Evolutionary conservation across 2,888 invertebrate species (phyloP).

Genomic region (Eilema depressum): DNA sequence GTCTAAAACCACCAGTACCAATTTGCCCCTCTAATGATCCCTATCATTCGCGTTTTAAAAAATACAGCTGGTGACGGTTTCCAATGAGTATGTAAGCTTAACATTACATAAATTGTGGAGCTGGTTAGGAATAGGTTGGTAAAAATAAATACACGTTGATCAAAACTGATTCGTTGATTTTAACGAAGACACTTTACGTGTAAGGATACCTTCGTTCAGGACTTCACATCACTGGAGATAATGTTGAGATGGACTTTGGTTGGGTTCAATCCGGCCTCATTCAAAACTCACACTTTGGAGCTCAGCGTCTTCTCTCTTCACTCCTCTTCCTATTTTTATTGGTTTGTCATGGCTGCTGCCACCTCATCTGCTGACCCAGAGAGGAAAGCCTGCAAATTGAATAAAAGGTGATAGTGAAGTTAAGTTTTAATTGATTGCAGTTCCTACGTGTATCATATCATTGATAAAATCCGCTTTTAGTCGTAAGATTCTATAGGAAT

Average conservation of each 20-base stretch:
- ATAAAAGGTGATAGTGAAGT: not conserved
- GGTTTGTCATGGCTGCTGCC: not conserved
- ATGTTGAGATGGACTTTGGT: too few species aligned
- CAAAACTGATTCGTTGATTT: not conserved
- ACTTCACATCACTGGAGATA: not conserved
- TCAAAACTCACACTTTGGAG: not conserved
- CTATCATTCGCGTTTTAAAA: not conserved
- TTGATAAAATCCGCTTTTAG: not conserved
- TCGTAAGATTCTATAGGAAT: not conserved
- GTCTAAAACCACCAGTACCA: not conserved
- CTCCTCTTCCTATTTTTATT: not conserved
- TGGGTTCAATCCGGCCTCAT: too few species aligned
- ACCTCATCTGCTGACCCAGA: not conserved
- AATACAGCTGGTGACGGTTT: conserved; percentile 1
- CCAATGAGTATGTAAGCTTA: not conserved
- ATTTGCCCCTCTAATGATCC: not conserved
- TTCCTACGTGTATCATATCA: too few species aligned
- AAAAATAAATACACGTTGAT: not conserved
- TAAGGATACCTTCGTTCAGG: too few species aligned
- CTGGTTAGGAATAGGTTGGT: too few species aligned
- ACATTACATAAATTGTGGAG: not conserved
- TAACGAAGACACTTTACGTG: not conserved
- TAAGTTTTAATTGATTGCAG: too few species aligned
- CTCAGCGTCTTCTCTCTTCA: not conserved
- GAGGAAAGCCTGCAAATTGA: too few species aligned